Evolutionary conservation across 2,888 invertebrate genomes (phyloP).

Genomic region (Deroplatys truncata): DNA sequence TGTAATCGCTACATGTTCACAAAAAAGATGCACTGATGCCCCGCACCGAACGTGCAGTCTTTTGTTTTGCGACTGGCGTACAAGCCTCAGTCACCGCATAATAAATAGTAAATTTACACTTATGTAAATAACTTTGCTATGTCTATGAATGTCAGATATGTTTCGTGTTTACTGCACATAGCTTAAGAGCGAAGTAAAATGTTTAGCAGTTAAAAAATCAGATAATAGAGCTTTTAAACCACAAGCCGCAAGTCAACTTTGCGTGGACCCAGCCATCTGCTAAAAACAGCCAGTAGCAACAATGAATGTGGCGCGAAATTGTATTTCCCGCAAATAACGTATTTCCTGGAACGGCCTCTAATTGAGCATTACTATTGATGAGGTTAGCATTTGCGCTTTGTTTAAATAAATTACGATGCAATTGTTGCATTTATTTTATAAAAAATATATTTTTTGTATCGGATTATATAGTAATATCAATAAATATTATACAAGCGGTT

Average conservation of each 20-base stretch:
- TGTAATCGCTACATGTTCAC: constrained; percentile 28
- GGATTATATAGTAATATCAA: neutral
- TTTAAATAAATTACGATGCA: neutral
- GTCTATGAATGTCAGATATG: neutral
- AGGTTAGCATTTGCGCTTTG: neutral
- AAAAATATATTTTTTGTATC: neutral
- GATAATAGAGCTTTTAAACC: neutral
- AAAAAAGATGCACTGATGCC: constrained; percentile 24
- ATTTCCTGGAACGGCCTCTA: constrained; percentile 31
- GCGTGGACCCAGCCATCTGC: constrained; percentile 32
- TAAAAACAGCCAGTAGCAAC: constrained; percentile 32
- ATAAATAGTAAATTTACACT: constrained; percentile 23
- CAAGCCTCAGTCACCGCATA: constrained; percentile 32
- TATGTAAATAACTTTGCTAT: neutral
- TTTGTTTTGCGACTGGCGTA: constrained; percentile 34
- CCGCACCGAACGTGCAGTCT: constrained; percentile 29
- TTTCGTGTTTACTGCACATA: neutral
- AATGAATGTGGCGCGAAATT: constrained; percentile 34
- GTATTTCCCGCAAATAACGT: constrained; percentile 33
- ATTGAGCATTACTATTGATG: constrained; percentile 8
- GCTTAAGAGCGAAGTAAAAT: neutral
- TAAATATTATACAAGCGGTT: neutral
- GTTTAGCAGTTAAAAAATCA: neutral
- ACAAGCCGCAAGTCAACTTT: constrained; percentile 28
- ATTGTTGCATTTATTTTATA: neutral